These are phyloP conservation scores for Thalassophryne amazonica DNA, from an alignment of 2,797 vertebrate species.

Conservation along the genomic window DNA sequence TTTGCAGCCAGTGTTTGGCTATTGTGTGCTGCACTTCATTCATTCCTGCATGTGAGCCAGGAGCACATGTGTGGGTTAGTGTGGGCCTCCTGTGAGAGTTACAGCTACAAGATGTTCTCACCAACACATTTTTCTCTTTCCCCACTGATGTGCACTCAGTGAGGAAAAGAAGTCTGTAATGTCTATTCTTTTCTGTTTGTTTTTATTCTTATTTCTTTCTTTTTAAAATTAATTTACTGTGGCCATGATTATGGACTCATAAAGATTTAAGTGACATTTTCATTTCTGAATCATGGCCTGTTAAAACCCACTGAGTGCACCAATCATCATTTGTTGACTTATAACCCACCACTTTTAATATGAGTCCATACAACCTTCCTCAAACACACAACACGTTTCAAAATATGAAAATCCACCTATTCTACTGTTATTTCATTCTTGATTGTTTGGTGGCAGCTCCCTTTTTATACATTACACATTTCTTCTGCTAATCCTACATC, in stretches of 20 bases:
- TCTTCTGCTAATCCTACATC: background rate
- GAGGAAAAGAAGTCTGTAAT: too few relatives aligned
- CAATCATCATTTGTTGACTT: too few relatives aligned
- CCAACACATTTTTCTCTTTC: background rate
- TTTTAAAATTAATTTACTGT: too few relatives aligned
- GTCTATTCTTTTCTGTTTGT: too few relatives aligned
- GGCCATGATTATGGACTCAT: too few relatives aligned
- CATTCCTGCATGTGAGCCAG: conserved; percentile 28
- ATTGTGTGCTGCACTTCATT: conserved; percentile 67
- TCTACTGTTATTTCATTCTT: background rate
- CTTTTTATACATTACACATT: background rate
- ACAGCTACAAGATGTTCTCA: background rate
- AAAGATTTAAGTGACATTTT: background rate
- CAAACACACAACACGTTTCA: too few relatives aligned
- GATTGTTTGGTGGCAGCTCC: background rate
- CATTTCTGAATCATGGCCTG: conserved; percentile 11
- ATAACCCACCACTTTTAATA: too few relatives aligned
- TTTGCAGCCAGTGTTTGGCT: conserved; percentile 45
- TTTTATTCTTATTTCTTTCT: too few relatives aligned
- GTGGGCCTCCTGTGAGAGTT: conserved; percentile 8
- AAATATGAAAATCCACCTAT: background rate
- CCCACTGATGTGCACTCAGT: background rate
- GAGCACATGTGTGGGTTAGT: background rate
- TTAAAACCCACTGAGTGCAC: conserved; percentile 14
- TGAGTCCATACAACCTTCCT: background rate